Conservation (phyloP, 2,888 invertebrate species). For the Cataglyphis livida region DNA sequence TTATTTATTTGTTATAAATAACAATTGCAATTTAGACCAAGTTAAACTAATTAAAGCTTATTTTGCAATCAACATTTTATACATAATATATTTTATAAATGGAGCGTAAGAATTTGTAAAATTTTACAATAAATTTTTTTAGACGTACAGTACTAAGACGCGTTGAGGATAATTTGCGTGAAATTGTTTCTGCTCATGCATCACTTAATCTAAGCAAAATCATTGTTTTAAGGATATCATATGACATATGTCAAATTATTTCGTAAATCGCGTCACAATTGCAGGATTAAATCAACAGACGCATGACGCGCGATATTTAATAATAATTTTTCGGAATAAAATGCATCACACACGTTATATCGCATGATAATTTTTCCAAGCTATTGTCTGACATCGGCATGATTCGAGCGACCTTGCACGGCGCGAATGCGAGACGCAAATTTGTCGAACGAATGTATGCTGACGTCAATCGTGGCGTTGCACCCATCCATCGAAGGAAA, state of each 20-base stretch:
- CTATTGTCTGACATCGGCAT: constrained; percentile 33
- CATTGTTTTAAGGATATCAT: constrained; percentile 19
- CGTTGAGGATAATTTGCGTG: background rate
- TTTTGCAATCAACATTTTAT: background rate
- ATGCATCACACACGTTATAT: constrained; percentile 22
- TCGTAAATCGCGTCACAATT: constrained; percentile 18
- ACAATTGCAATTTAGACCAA: background rate
- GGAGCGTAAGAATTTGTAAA: background rate
- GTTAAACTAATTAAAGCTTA: background rate
- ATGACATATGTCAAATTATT: background rate
- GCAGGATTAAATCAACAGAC: constrained; percentile 14
- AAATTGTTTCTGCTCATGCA: background rate
- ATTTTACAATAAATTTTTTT: background rate
- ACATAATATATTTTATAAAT: background rate
- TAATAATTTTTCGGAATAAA: constrained; percentile 34
- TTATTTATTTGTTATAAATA: background rate
- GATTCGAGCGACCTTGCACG: constrained; percentile 55
- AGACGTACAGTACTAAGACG: background rate
- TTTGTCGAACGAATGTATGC: constrained; percentile 55
- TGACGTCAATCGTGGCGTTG: constrained; percentile 74
- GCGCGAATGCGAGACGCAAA: constrained; percentile 55
- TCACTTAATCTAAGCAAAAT: constrained; percentile 28
- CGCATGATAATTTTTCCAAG: constrained; percentile 24
- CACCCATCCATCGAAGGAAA: constrained; percentile 75
- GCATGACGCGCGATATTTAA: constrained; percentile 19